Evolutionary conservation across 2,888 invertebrate species (phyloP).

Genomic region (Drosophila meridiana): DNA sequence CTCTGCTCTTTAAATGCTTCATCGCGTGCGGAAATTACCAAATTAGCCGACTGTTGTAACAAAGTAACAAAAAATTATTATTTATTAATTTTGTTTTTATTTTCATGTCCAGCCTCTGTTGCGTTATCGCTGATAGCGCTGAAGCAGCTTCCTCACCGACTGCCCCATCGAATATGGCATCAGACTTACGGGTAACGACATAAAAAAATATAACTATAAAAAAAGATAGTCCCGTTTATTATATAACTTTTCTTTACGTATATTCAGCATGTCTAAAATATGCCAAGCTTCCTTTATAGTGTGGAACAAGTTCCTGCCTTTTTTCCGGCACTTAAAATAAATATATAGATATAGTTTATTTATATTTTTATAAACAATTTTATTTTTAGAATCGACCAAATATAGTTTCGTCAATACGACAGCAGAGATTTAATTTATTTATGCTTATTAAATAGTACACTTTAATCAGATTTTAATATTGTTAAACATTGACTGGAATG

Average conservation of each 20-base stretch:
- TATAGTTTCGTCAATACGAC: too few relatives aligned
- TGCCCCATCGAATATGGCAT: slow-evolving; percentile 21
- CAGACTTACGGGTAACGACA: background rate
- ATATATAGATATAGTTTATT: background rate
- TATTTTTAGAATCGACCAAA: too few relatives aligned
- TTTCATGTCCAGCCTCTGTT: slow-evolving; percentile 22
- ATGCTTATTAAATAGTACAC: too few relatives aligned
- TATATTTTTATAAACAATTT: too few relatives aligned
- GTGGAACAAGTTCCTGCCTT: background rate
- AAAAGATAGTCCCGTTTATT: background rate
- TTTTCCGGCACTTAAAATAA: background rate
- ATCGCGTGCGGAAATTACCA: slow-evolving; percentile 69
- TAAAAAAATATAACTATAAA: background rate
- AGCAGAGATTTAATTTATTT: background rate
- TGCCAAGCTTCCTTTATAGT: background rate
- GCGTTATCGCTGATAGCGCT: slow-evolving; percentile 31
- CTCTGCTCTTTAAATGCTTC: slow-evolving; percentile 1
- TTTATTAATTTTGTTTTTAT: slow-evolving; percentile 16
- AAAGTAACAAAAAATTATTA: background rate
- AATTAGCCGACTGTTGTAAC: slow-evolving; percentile 52
- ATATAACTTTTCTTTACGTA: background rate
- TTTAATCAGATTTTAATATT: too few relatives aligned
- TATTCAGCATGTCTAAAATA: background rate
- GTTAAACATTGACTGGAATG: too few relatives aligned
- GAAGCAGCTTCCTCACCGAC: slow-evolving; percentile 30